A percentile compares a stretch with the other conserved stretches of the same genome.
phyloP scores from a whole-genome alignment of 2,888 invertebrate species.

The Orthosia gothica region DNA sequence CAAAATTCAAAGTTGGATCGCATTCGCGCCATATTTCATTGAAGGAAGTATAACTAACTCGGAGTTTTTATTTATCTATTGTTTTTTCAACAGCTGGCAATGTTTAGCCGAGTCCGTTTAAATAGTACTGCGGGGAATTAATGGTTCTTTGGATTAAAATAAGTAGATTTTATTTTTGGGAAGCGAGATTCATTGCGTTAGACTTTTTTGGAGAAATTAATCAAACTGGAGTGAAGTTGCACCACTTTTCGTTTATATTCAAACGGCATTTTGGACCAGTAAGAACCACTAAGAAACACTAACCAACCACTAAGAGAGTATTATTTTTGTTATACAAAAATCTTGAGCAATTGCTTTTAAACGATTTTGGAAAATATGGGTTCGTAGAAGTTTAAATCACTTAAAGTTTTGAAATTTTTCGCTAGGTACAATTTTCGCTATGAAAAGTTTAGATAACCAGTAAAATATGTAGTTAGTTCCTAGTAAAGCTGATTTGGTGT shows the following conservation, averaged over 20 bases:
- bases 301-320: background rate
- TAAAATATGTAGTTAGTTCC: background rate
- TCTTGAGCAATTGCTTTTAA: background rate
- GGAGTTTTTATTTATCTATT: slow-evolving; percentile 44
- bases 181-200: background rate
- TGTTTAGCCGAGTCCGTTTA: slow-evolving; percentile 37
- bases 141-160: slow-evolving; percentile 10
- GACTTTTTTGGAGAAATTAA: background rate
- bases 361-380: background rate
- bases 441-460: background rate
- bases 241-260: slow-evolving; percentile 10
- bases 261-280: background rate
- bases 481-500: background rate
- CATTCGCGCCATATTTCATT: slow-evolving; percentile 51
- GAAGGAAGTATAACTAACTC: slow-evolving; percentile 13
- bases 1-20: slow-evolving; percentile 48
- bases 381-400: background rate
- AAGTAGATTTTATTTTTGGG: background rate
- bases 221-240: slow-evolving; percentile 18
- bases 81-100: slow-evolving; percentile 31
- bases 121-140: slow-evolving; percentile 16
- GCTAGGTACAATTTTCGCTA: background rate
- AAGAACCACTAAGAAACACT: background rate
- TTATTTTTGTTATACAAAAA: background rate
- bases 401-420: background rate